A percentile compares a stretch with the other conserved stretches of the same genome.
phyloP scores from a whole-genome alignment of 2,113 vertebrate genomes.

The Apeltes quadracus region DNA sequence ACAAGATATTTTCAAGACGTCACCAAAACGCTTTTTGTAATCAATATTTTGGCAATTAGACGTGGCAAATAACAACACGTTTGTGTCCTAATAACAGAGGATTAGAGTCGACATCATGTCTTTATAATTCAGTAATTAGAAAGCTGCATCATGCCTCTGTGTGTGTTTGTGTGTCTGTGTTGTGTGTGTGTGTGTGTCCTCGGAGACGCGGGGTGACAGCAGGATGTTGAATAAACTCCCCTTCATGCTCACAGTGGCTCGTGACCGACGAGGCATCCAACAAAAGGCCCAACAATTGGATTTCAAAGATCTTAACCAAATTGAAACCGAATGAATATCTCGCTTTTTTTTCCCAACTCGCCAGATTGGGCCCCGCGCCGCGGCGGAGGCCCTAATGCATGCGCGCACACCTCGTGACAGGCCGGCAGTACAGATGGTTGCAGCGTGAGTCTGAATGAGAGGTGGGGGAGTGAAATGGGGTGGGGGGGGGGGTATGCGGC shows the following conservation, averaged over 20 bases:
- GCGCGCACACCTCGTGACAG: constrained; percentile 74
- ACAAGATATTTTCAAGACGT: background rate
- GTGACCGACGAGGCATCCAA: constrained; percentile 41
- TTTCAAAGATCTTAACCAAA: constrained; percentile 74
- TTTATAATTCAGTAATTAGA: constrained; percentile 41
- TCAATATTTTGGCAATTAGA: no score
- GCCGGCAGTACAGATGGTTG: constrained; percentile 80
- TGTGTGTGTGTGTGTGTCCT: constrained; percentile 12
- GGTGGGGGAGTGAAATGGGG: constrained; percentile 17
- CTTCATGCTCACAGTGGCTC: constrained; percentile 46
- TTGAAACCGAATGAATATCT: constrained; percentile 72
- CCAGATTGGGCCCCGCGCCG: constrained; percentile 69
- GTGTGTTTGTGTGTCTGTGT: background rate
- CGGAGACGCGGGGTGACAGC: constrained; percentile 45
- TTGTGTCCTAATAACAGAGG: constrained; percentile 14
- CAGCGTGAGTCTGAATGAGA: constrained; percentile 80
- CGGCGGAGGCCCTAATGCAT: constrained; percentile 60
- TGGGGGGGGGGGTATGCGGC: constrained; percentile 58
- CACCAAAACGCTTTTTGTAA: background rate
- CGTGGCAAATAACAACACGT: constrained; percentile 25
- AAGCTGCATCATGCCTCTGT: constrained; percentile 20
- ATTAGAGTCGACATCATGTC: constrained; percentile 39
- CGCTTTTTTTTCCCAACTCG: constrained; percentile 45
- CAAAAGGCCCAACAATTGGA: constrained; percentile 69
- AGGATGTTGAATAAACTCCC: constrained; percentile 58